Conservation (phyloP, 2,888 invertebrate species). For the Blomia tropicalis region DNA sequence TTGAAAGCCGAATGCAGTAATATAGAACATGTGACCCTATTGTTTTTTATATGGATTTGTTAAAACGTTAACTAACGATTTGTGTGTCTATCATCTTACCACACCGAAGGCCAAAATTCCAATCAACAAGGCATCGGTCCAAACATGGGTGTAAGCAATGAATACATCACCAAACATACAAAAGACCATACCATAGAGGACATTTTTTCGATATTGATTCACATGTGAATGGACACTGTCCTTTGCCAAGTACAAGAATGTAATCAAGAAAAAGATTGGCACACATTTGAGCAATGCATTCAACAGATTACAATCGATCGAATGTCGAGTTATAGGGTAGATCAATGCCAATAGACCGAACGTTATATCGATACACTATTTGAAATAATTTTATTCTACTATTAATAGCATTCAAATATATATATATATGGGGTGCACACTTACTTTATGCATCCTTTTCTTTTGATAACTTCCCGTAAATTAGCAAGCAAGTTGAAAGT, state of each 20-base stretch:
- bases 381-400: no score
- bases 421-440: no score
- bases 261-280: neutral
- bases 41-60: no score
- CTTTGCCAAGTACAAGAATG: neutral
- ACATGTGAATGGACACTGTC: neutral
- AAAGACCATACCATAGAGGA: neutral
- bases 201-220: neutral
- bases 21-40: conserved; percentile 1
- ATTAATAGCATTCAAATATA: no score
- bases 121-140: neutral
- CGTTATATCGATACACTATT: no score
- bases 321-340: neutral
- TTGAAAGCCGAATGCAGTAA: neutral
- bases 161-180: neutral
- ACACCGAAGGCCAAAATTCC: neutral
- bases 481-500: no score
- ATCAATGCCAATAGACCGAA: neutral
- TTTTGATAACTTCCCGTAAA: no score
- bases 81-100: neutral
- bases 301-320: neutral
- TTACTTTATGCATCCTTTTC: no score
- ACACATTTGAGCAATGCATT: neutral
- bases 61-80: neutral
- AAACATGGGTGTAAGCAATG: neutral